A percentile compares a stretch with the other conserved stretches of the same genome.
These are phyloP conservation scores for Cantharis nigra DNA, from an alignment of 2,888 invertebrate species.

Conservation along the genomic window DNA sequence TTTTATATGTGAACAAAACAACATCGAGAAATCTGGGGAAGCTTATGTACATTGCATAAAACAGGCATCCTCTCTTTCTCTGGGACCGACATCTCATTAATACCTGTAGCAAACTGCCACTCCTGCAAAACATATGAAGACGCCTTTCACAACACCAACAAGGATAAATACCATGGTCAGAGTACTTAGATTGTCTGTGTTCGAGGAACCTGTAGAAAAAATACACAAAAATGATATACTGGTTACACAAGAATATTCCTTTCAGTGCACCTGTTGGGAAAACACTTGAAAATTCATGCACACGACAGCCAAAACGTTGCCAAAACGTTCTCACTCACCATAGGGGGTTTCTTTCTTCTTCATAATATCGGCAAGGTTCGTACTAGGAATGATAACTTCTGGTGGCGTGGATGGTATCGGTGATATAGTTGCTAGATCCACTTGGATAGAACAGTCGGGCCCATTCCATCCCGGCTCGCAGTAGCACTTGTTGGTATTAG, in stretches of 20 bases:
- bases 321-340: slow-evolving; percentile 67
- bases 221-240: slow-evolving; percentile 31
- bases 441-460: slow-evolving; percentile 81
- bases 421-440: slow-evolving; percentile 66
- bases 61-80: slow-evolving; percentile 37
- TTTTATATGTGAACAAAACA: slow-evolving; percentile 41
- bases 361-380: slow-evolving; percentile 67
- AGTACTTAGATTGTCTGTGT: slow-evolving; percentile 84
- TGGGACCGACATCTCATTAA: slow-evolving; percentile 45
- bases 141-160: slow-evolving; percentile 88
- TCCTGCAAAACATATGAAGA: slow-evolving; percentile 95
- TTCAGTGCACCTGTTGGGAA: not conserved
- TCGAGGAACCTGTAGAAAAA: slow-evolving; percentile 69
- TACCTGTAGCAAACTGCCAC: slow-evolving; percentile 96
- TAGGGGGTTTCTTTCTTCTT: slow-evolving; percentile 91
- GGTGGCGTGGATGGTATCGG: slow-evolving; percentile 63
- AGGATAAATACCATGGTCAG: slow-evolving; percentile 90
- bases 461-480: slow-evolving; percentile 89
- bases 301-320: not conserved
- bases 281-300: not conserved
- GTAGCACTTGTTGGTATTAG: slow-evolving; percentile 89
- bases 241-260: not conserved
- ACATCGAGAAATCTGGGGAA: slow-evolving; percentile 48
- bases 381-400: slow-evolving; percentile 60
- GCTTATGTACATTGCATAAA: slow-evolving; percentile 52